phyloP scores from a whole-genome alignment of 2,888 invertebrate genomes.

The Perizoma affinitatum region DNA sequence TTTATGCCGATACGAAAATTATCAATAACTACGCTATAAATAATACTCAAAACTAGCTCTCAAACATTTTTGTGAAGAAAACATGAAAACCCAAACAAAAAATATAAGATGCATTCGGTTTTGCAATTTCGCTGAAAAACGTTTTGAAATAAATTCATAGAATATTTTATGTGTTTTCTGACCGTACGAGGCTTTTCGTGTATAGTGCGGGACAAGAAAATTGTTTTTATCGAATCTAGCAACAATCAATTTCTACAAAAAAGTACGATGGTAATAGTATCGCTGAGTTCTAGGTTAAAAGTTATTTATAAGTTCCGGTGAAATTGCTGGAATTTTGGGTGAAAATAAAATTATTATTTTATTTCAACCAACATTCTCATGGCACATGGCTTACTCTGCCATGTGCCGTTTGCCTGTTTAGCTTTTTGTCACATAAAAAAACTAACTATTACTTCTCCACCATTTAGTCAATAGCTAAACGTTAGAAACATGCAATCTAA shows the following conservation, averaged over 20 bases:
- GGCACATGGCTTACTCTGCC: no score
- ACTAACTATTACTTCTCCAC: constrained; percentile 1
- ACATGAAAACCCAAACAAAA: constrained; percentile 44
- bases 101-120: constrained; percentile 51
- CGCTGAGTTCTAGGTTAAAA: no score
- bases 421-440: no score
- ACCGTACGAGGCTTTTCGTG: constrained; percentile 74
- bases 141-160: constrained; percentile 80
- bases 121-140: constrained; percentile 69
- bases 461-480: constrained; percentile 16
- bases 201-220: constrained; percentile 57
- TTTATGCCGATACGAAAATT: not conserved
- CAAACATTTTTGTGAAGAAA: constrained; percentile 11
- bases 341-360: no score
- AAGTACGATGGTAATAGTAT: no score
- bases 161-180: constrained; percentile 82
- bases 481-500: constrained; percentile 18
- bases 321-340: no score
- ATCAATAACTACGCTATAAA: not conserved
- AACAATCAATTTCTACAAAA: no score
- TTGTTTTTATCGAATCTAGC: no score
- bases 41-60: constrained; percentile 1
- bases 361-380: no score
- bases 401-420: no score
- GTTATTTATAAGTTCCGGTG: no score